These are phyloP conservation scores for Volucella inflata DNA, from an alignment of 2,888 invertebrate genomes.

Conservation along the genomic window DNA sequence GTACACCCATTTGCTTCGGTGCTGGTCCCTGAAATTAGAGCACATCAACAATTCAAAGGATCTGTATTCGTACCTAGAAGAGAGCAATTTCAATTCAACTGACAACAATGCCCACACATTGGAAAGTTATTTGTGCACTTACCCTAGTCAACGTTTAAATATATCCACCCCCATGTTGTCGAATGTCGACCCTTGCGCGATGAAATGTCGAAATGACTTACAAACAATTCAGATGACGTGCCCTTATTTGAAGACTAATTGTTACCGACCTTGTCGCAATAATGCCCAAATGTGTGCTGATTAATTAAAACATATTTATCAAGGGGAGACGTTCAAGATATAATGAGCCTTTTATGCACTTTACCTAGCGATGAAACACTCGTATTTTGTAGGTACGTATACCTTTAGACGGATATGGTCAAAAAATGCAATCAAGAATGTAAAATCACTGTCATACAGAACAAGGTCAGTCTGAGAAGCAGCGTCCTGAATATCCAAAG, in stretches of 20 bases:
- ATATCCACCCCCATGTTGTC: slow-evolving; percentile 65
- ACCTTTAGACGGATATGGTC: no score
- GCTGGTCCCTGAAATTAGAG: slow-evolving; percentile 63
- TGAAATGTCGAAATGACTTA: slow-evolving; percentile 63
- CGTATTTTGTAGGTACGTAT: no score
- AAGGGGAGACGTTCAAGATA: slow-evolving; percentile 17
- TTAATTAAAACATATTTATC: slow-evolving; percentile 69
- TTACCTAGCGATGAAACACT: no score
- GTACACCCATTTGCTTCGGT: slow-evolving; percentile 35
- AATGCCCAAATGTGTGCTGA: slow-evolving; percentile 70
- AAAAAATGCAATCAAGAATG: no score
- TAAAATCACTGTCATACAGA: no score
- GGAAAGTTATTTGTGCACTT: slow-evolving; percentile 57
- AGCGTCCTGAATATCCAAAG: no score
- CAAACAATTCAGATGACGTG: slow-evolving; percentile 72
- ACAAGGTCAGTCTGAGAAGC: no score
- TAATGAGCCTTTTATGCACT: slow-evolving; percentile 7
- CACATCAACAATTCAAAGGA: slow-evolving; percentile 59
- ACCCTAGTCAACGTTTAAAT: slow-evolving; percentile 29
- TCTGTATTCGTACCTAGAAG: slow-evolving; percentile 45
- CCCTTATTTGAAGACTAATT: slow-evolving; percentile 70
- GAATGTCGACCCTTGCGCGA: slow-evolving; percentile 61
- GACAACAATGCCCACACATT: slow-evolving; percentile 63
- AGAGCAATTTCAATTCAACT: slow-evolving; percentile 68
- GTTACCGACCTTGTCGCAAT: slow-evolving; percentile 63